These are phyloP conservation scores for Dipodomys merriami DNA, from an alignment of 2,113 vertebrate genomes.

Conservation along the genomic window DNA sequence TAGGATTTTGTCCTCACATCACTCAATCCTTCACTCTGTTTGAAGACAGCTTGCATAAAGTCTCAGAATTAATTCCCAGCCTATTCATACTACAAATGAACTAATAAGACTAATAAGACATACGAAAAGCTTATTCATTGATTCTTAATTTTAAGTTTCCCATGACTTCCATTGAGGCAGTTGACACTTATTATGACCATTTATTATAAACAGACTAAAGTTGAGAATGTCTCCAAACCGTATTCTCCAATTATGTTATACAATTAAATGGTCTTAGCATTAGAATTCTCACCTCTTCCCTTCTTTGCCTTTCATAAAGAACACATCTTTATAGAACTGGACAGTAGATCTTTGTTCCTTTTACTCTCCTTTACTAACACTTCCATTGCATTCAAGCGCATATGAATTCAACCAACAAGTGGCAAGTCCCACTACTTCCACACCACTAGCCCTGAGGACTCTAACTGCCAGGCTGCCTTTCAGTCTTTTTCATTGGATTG, in stretches of 20 bases:
- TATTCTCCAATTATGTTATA: background rate
- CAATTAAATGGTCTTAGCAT: background rate
- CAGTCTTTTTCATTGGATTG: background rate
- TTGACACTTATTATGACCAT: background rate
- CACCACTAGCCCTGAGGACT: background rate
- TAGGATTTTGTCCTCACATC: background rate
- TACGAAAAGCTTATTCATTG: background rate
- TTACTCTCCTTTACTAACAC: background rate
- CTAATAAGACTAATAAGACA: background rate
- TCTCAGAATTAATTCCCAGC: background rate
- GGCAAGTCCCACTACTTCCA: background rate
- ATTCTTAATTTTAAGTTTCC: background rate
- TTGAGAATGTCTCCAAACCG: background rate
- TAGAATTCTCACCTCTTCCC: background rate
- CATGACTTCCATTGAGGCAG: background rate
- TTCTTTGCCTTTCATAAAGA: background rate
- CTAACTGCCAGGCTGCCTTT: background rate
- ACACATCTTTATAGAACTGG: background rate
- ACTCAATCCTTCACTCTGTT: background rate
- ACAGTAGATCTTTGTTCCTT: background rate
- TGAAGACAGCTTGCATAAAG: background rate
- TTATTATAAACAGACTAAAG: background rate
- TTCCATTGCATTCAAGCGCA: background rate
- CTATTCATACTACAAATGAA: slow-evolving; percentile 22
- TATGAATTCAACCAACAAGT: background rate